Conservation (phyloP, 2,113 vertebrate genomes). For the Myxocyprinus asiaticus region DNA sequence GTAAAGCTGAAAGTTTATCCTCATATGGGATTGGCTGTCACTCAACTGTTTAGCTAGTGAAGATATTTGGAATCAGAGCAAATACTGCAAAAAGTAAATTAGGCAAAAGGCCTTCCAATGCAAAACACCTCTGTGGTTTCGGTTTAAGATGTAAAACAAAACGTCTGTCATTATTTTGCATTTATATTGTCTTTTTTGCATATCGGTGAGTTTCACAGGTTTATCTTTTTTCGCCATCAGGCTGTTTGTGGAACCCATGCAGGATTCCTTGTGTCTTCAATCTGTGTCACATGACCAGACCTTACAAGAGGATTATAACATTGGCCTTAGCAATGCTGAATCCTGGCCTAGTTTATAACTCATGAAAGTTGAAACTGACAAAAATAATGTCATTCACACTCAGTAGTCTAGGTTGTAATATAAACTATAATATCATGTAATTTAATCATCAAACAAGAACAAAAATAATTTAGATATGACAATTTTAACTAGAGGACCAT, state of each 20-base stretch:
- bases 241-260: background rate
- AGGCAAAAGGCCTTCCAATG: background rate
- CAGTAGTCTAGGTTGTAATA: too few relatives aligned
- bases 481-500: too few relatives aligned
- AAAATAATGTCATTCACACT: background rate
- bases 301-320: slow-evolving; percentile 39
- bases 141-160: background rate
- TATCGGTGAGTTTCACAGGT: background rate
- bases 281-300: slow-evolving; percentile 37
- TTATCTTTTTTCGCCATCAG: background rate
- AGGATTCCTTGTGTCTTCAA: slow-evolving; percentile 27
- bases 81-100: slow-evolving; percentile 21
- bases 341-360: slow-evolving; percentile 10
- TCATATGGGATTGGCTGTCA: slow-evolving; percentile 50
- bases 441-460: background rate
- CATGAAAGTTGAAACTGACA: slow-evolving; percentile 8
- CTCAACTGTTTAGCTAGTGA: slow-evolving; percentile 39
- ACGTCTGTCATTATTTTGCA: background rate
- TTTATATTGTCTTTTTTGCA: background rate
- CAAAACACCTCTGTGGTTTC: slow-evolving; percentile 40
- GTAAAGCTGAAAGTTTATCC: slow-evolving; percentile 50
- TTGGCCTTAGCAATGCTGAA: slow-evolving; percentile 15
- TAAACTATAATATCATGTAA: background rate
- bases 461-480: too few relatives aligned
- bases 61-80: slow-evolving; percentile 32